Evolutionary conservation across 2,113 vertebrate species (phyloP), one percentile per base, ranked within the genome.

Genomic region (Poeciliopsis turrubarensis): DNA sequence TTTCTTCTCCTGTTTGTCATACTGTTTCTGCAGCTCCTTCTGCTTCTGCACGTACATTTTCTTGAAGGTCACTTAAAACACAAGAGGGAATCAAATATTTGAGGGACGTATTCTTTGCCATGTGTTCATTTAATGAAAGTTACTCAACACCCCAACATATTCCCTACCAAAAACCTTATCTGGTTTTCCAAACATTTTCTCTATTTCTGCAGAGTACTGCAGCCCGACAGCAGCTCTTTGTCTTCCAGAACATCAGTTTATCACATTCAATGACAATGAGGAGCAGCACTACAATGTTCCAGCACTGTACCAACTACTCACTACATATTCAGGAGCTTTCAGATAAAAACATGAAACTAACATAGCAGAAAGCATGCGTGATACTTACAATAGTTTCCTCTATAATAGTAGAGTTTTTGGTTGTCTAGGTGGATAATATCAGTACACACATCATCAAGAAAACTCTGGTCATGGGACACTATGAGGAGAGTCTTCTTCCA

Each of bases 31-130:
- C 54, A 97, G 88, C 51, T 97, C 96, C 30, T 97, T 97, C 89
- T 98, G 97, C 86, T 98, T 98, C 83, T 98, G 97, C 68, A 95
- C 93, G 34, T 97, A 97, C 97, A 98, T 97, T 92, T 98, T 98
- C 93, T 98, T 98, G 85, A 98, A 98, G 14, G 96, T 95, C 92
- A 97, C 96, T 97, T 0, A 1, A 70, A 62, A 25, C 77, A 37
- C 17, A 70, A 29, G 7, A 0, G 62, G 17, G 32, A 47, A 39
- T 27, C 30, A 41, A 3, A 27, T 17, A 29, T 57, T 10, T 14
- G 29, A 7, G 26, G 13, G 27, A 29, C 1, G 22, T n/a, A 34
- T 11, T 10, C 22, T 11, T 22, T 64, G 62, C 8, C 32, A 65
- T 32, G 34, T 34, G 64, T 65, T n/a, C 37, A n/a, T 13, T 4